Evolutionary conservation across 1,140 invertebrate genomes (phyloP).

Genomic region (Drosophila tsacasi): DNA sequence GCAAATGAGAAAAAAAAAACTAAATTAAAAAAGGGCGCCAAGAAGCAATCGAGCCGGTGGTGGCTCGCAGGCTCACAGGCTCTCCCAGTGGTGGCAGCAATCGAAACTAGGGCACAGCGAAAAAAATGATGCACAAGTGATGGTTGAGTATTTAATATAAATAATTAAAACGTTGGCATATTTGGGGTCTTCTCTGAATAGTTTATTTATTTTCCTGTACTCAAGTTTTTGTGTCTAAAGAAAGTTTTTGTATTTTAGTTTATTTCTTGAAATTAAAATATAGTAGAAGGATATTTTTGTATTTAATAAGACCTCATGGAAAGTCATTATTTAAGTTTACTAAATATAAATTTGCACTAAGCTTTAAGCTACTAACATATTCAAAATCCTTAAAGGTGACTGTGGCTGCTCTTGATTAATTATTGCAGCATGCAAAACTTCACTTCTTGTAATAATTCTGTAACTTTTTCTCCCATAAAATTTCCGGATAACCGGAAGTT

Average conservation of each 20-base stretch:
- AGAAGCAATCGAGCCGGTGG: conserved; percentile 26
- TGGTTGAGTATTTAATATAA: conserved; percentile 5
- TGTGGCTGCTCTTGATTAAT: conserved; percentile 21
- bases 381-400: not conserved
- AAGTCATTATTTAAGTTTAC: fast-evolving
- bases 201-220: not conserved
- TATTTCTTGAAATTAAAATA: not conserved
- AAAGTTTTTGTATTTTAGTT: not conserved
- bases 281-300: too few relatives aligned
- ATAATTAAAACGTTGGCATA: conserved; percentile 11
- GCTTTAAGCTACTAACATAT: not conserved
- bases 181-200: not conserved
- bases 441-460: conserved; percentile 33
- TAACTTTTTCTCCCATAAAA: conserved; percentile 22
- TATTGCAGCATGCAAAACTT: conserved; percentile 30
- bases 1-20: conserved; percentile 40
- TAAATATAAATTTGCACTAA: not conserved
- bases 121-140: conserved; percentile 21
- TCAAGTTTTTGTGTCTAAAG: not conserved
- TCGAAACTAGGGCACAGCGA: conserved; percentile 25
- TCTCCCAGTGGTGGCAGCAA: conserved; percentile 7
- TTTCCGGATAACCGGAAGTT: conserved; percentile 33
- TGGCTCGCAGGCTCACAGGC: not conserved
- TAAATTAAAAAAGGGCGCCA: conserved; percentile 50
- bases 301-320: not conserved